Conservation (phyloP, 2,888 invertebrate genomes). For the Dorcus parallelipipedus region DNA sequence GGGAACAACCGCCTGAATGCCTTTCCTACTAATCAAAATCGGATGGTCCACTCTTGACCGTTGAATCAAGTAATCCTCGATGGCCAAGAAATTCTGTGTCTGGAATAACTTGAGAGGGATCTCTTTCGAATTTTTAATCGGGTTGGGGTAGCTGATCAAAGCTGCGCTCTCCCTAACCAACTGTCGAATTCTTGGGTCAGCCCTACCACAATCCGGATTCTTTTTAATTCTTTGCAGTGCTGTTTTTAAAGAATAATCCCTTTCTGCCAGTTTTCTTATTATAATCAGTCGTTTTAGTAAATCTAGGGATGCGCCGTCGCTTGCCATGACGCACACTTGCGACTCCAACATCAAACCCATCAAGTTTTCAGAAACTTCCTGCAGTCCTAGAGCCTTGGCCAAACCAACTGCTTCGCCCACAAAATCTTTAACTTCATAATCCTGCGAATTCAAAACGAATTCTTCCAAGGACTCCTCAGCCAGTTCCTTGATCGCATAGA, state of each 20-base stretch:
- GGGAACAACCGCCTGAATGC: constrained; percentile 72
- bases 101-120: constrained; percentile 67
- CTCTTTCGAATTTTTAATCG: constrained; percentile 65
- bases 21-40: constrained; percentile 69
- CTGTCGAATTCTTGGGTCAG: constrained; percentile 67
- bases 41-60: constrained; percentile 58
- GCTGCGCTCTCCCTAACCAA: constrained; percentile 71
- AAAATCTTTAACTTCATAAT: constrained; percentile 43
- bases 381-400: constrained; percentile 66
- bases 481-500: constrained; percentile 61
- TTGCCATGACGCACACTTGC: constrained; percentile 55
- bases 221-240: constrained; percentile 62
- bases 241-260: constrained; percentile 59
- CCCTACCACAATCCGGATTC: constrained; percentile 64
- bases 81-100: constrained; percentile 69
- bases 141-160: constrained; percentile 43
- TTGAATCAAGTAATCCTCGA: constrained; percentile 69
- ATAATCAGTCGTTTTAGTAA: constrained; percentile 68
- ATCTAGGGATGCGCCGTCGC: constrained; percentile 59
- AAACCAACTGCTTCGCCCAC: constrained; percentile 66
- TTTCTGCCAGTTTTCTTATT: constrained; percentile 68
- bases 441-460: constrained; percentile 51
- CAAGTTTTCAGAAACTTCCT: constrained; percentile 55
- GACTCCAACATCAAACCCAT: constrained; percentile 53
- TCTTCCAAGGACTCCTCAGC: constrained; percentile 58